A percentile compares a stretch with the other conserved stretches of the same genome.
phyloP scores from a whole-genome alignment of 2,113 vertebrate species.

The Cynopterus brachyotis region DNA sequence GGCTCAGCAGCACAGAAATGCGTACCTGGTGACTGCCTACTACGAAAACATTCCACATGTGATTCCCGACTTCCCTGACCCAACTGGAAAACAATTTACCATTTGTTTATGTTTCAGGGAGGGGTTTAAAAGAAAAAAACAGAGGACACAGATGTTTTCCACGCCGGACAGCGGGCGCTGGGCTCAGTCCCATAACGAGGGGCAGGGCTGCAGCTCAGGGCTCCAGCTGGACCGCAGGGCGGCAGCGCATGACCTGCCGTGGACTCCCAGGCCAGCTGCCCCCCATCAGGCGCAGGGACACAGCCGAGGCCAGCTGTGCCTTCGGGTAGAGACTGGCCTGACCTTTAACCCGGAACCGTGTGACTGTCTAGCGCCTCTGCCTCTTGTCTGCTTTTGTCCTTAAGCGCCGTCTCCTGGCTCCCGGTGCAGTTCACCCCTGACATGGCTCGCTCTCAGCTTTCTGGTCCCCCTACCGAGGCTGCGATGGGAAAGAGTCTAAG shows the following conservation, averaged over 20 bases:
- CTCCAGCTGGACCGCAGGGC: background rate
- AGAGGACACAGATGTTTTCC: background rate
- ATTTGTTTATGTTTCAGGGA: background rate
- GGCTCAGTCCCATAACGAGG: too few relatives aligned
- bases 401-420: background rate
- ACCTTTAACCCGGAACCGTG: background rate
- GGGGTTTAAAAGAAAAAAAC: background rate
- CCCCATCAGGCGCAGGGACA: fast-evolving
- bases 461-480: background rate
- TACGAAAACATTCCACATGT: background rate
- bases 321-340: background rate
- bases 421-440: background rate
- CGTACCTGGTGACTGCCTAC: background rate
- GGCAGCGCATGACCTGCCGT: fast-evolving
- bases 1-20: background rate
- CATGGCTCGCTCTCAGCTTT: background rate
- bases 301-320: background rate
- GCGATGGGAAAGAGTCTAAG: background rate
- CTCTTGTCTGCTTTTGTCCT: background rate
- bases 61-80: background rate
- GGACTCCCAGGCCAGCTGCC: background rate
- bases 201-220: fast-evolving
- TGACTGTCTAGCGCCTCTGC: background rate
- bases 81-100: slow-evolving; percentile 13
- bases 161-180: background rate